These are phyloP conservation scores for Pan paniscus DNA, from an alignment of 2,113 vertebrate genomes.

Conservation along the genomic window DNA sequence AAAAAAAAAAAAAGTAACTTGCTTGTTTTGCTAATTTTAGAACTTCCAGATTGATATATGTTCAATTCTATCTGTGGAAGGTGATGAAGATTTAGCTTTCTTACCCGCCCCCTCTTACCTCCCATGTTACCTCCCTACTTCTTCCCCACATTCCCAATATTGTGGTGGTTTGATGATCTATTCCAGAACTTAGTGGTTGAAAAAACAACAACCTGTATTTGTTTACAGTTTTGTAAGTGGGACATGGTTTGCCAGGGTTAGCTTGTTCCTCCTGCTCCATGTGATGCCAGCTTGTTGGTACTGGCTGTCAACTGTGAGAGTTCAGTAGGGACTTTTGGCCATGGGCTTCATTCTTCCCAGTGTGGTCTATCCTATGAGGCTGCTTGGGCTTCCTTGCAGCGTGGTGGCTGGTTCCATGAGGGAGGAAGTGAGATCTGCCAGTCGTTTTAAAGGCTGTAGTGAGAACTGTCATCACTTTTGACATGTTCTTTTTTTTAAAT, in stretches of 20 bases:
- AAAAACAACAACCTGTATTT: not conserved
- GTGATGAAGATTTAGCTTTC: not conserved
- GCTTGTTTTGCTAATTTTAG: not conserved
- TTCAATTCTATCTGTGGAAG: not conserved
- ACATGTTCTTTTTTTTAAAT: not conserved
- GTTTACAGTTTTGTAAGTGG: not conserved
- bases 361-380: rapidly evolving
- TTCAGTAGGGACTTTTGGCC: not conserved
- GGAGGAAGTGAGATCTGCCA: not conserved
- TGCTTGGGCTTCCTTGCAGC: not conserved
- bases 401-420: not conserved
- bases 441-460: not conserved
- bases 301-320: not conserved
- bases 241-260: not conserved
- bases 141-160: not conserved
- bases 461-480: not conserved
- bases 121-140: not conserved
- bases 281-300: not conserved
- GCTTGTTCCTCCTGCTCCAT: not conserved
- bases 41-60: not conserved
- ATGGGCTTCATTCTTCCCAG: not conserved
- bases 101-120: not conserved
- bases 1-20: not conserved
- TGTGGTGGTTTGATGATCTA: not conserved
- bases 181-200: not conserved